Conservation (phyloP, 2,113 vertebrate species). For the Sorex araneus region DNA sequence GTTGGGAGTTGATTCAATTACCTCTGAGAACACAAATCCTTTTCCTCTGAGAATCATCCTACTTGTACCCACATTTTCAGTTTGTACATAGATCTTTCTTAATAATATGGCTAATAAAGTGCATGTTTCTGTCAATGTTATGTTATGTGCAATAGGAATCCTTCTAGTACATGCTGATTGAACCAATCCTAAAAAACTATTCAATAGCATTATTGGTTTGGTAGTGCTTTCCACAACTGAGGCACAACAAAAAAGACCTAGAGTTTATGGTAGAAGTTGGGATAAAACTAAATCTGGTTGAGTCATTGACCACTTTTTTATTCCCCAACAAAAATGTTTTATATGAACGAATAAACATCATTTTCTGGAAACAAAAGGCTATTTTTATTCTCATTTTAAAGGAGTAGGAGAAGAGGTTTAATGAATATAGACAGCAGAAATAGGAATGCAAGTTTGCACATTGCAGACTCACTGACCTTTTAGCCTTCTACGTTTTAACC, state of each 20-base stretch:
- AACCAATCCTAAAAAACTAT: not conserved
- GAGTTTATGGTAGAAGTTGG: not conserved
- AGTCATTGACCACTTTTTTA: conserved; percentile 67
- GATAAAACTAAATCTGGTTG: conserved; percentile 43
- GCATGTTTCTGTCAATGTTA: conserved; percentile 57
- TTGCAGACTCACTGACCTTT: conserved; percentile 89
- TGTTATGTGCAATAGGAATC: not conserved
- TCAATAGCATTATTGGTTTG: accelerated
- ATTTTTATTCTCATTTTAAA: conserved; percentile 69
- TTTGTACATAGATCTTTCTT: conserved; percentile 75
- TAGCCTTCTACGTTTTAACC: conserved; percentile 89
- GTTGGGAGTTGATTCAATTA: conserved; percentile 83
- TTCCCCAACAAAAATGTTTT: conserved; percentile 76
- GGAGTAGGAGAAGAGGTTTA: conserved; percentile 23
- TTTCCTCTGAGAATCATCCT: conserved; percentile 73
- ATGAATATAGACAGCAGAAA: conserved; percentile 72
- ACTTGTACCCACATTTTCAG: conserved; percentile 70
- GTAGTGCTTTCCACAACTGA: not conserved
- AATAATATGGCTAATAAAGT: conserved; percentile 64
- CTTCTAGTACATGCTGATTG: conserved; percentile 11
- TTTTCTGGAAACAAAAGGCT: conserved; percentile 71
- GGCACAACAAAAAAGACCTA: not conserved
- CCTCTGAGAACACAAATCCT: conserved; percentile 80
- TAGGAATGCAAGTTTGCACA: conserved; percentile 83
- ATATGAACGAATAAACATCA: conserved; percentile 70